phyloP scores from a whole-genome alignment of 2,113 vertebrate species.

The Mohoua ochrocephala region DNA sequence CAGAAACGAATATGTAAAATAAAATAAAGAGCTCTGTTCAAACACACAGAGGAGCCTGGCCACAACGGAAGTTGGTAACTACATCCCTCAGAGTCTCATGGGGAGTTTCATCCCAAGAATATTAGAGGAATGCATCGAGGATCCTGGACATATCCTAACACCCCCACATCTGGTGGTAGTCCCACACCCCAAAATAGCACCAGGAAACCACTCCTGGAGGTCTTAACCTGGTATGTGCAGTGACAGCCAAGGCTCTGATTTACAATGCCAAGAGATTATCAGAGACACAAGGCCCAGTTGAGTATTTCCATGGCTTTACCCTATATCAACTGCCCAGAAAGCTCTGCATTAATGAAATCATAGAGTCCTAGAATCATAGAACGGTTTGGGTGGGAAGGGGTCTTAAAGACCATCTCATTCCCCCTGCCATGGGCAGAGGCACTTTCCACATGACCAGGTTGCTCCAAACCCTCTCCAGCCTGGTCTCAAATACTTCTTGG shows the following conservation, averaged over 20 bases:
- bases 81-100: background rate
- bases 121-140: background rate
- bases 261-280: background rate
- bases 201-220: background rate
- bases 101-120: background rate
- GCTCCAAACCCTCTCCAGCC: background rate
- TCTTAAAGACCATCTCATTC: background rate
- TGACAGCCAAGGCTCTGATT: background rate
- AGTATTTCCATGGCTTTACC: background rate
- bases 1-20: background rate
- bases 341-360: background rate
- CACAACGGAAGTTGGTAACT: background rate
- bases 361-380: background rate
- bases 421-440: background rate
- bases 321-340: background rate
- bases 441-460: background rate
- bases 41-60: background rate
- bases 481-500: background rate
- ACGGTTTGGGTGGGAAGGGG: background rate
- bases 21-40: background rate
- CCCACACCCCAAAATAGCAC: background rate
- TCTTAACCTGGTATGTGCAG: background rate
- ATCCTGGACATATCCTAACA: background rate
- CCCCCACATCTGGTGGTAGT: background rate
- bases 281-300: background rate